phyloP scores from a whole-genome alignment of 2,797 vertebrate species.

The Gymnopithys bicolor region DNA sequence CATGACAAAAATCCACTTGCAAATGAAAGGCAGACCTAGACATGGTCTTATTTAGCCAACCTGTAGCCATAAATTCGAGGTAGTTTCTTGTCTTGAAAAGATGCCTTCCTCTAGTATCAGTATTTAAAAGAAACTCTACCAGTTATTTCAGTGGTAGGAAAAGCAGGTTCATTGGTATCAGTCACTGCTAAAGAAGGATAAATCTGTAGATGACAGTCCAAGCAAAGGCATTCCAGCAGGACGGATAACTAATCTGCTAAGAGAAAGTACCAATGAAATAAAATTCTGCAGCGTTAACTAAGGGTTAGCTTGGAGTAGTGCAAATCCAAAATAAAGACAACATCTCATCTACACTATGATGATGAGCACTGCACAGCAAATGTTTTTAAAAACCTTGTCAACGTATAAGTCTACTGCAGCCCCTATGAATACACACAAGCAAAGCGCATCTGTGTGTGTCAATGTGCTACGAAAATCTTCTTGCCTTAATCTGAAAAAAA shows the following conservation, averaged over 20 bases:
- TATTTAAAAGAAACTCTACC: not conserved
- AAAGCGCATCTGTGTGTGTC: accelerated
- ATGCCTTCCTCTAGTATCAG: not conserved
- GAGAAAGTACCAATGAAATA: not conserved
- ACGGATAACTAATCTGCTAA: not conserved
- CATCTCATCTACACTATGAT: not conserved
- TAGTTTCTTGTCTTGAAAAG: not conserved
- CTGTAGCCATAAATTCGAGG: not conserved
- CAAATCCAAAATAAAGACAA: not conserved
- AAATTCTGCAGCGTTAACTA: not conserved
- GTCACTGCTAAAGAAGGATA: not conserved
- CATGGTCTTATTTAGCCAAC: not conserved
- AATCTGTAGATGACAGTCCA: not conserved
- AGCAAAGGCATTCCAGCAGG: not conserved
- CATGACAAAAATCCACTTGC: not conserved
- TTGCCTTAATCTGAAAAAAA: not conserved
- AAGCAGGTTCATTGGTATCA: not conserved
- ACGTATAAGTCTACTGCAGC: not conserved
- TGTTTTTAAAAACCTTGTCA: not conserved
- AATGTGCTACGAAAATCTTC: not conserved
- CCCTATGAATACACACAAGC: not conserved
- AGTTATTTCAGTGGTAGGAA: not conserved
- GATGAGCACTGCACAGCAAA: not conserved
- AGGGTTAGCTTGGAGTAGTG: not conserved
- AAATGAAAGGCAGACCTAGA: not conserved